These are phyloP conservation scores for Mola mola DNA, from an alignment of 2,113 vertebrate species.

Conservation along the genomic window DNA sequence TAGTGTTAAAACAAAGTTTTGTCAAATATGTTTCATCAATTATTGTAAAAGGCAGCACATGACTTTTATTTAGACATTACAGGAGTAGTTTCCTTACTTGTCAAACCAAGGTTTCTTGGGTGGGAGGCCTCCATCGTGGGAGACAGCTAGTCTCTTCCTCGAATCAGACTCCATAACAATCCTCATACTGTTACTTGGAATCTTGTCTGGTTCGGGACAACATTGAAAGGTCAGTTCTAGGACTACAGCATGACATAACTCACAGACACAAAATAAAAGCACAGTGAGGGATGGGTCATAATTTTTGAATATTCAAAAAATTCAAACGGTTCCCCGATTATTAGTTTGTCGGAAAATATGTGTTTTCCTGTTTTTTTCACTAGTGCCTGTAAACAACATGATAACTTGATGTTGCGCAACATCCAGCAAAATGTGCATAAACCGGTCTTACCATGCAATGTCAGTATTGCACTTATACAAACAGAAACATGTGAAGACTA, in stretches of 20 bases:
- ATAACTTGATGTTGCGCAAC: too few relatives aligned
- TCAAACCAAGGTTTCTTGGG: slow-evolving; percentile 96
- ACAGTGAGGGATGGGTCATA: too few relatives aligned
- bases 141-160: slow-evolving; percentile 88
- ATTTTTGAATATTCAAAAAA: too few relatives aligned
- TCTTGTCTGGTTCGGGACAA: slow-evolving; percentile 85
- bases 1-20: background rate
- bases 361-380: too few relatives aligned
- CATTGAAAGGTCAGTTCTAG: slow-evolving; percentile 13
- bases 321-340: too few relatives aligned
- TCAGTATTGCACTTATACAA: too few relatives aligned
- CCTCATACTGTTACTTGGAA: slow-evolving; percentile 91
- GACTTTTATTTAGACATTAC: background rate
- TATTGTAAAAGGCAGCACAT: background rate
- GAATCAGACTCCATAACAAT: slow-evolving; percentile 95
- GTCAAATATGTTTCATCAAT: background rate
- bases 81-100: slow-evolving; percentile 83
- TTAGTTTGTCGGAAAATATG: too few relatives aligned
- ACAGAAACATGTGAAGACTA: too few relatives aligned
- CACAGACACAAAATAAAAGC: background rate
- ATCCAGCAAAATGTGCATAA: too few relatives aligned
- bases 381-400: too few relatives aligned
- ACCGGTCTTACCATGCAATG: too few relatives aligned
- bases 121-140: slow-evolving; percentile 84
- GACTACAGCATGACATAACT: background rate